Conservation (phyloP, 2,797 vertebrate species). For the Mormyrops attenuatus region DNA sequence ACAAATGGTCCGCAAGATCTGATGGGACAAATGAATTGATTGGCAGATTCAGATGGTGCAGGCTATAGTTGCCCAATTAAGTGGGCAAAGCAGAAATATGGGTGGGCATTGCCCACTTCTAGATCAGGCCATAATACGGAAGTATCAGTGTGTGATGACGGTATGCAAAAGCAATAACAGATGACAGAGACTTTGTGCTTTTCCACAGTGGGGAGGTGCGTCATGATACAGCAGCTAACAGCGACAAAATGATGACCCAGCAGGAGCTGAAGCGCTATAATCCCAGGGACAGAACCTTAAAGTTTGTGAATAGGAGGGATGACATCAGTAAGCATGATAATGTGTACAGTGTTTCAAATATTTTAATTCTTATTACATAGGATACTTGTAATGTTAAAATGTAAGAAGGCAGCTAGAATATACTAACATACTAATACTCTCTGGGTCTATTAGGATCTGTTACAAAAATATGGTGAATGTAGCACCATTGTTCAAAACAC, state of each 20-base stretch:
- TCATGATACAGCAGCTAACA: neutral
- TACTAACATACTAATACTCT: neutral
- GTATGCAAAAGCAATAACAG: neutral
- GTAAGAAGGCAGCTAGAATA: too few relatives aligned
- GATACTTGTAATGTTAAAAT: neutral
- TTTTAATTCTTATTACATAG: neutral
- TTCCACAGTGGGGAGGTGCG: neutral
- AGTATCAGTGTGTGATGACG: neutral
- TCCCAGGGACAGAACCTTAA: slow-evolving; percentile 48
- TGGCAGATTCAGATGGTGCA: too few relatives aligned
- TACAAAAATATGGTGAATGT: neutral
- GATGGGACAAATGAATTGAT: too few relatives aligned
- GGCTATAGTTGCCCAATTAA: neutral
- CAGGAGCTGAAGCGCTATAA: slow-evolving; percentile 44
- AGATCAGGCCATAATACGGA: neutral
- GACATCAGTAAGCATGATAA: slow-evolving; percentile 38
- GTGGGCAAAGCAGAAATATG: neutral
- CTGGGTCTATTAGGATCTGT: neutral
- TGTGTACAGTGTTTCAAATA: neutral
- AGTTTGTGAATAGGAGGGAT: slow-evolving; percentile 54
- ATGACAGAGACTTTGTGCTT: neutral
- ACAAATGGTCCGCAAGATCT: too few relatives aligned
- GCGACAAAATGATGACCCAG: slow-evolving; percentile 29
- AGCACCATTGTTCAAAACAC: neutral
- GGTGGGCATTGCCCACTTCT: neutral